Conservation (phyloP, 2,797 vertebrate genomes). For the Salarias fasciatus region DNA sequence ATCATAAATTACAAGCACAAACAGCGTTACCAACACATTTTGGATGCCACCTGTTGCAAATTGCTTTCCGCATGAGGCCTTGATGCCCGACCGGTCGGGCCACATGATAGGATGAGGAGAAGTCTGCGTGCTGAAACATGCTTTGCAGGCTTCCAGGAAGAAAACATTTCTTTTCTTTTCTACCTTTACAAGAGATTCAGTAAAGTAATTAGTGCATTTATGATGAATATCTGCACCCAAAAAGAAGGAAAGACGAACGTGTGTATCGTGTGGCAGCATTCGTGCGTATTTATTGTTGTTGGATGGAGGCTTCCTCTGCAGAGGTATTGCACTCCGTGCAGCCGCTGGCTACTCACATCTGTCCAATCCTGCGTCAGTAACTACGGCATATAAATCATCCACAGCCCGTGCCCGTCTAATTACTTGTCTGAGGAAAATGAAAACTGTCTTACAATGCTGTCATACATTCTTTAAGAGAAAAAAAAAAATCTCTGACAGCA, state of each 20-base stretch:
- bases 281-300: slow-evolving; percentile 9
- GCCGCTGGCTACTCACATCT: slow-evolving; percentile 17
- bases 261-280: background rate
- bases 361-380: slow-evolving; percentile 19
- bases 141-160: background rate
- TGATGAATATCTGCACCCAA: too few relatives aligned
- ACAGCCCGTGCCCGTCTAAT: slow-evolving; percentile 15
- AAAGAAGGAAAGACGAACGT: too few relatives aligned
- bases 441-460: slow-evolving; percentile 19
- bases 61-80: too few relatives aligned
- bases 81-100: too few relatives aligned
- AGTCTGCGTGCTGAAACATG: background rate
- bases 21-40: too few relatives aligned
- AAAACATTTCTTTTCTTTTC: slow-evolving; percentile 3
- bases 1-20: too few relatives aligned
- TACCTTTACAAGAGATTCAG: background rate
- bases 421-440: slow-evolving; percentile 18
- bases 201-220: background rate
- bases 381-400: slow-evolving; percentile 32
- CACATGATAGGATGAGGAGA: too few relatives aligned
- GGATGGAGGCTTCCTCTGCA: slow-evolving; percentile 14
- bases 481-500: slow-evolving; percentile 45
- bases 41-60: too few relatives aligned
- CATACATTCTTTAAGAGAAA: slow-evolving; percentile 24
- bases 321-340: background rate